Evolutionary conservation across 2,888 invertebrate genomes (phyloP).

Genomic region (Melanostoma mellinum): DNA sequence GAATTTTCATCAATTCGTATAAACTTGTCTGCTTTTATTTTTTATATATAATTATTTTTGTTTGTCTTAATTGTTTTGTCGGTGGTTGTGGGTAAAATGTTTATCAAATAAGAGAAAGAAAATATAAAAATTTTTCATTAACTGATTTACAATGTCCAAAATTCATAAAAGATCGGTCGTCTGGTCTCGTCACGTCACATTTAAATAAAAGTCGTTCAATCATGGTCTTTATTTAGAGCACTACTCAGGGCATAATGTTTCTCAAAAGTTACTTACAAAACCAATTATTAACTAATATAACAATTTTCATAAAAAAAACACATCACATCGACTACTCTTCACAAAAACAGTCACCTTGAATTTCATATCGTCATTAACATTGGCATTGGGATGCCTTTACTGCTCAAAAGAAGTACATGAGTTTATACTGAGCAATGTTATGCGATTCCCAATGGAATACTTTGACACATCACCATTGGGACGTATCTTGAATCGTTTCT

Average conservation of each 20-base stretch:
- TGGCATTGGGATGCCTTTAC: conserved; percentile 81
- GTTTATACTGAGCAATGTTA: conserved; percentile 84
- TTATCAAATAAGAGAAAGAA: no score
- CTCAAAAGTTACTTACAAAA: background rate
- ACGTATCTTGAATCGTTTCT: conserved; percentile 87
- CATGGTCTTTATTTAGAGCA: no score
- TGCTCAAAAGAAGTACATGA: conserved; percentile 86
- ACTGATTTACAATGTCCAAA: no score
- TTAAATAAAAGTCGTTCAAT: no score
- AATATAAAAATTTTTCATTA: no score
- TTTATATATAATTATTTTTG: no score
- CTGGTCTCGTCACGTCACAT: no score
- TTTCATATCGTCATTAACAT: conserved; percentile 75
- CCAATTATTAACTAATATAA: background rate
- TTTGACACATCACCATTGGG: conserved; percentile 91
- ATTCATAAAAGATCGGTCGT: no score
- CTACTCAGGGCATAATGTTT: no score
- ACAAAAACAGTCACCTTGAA: conserved; percentile 39
- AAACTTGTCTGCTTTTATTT: conserved; percentile 24
- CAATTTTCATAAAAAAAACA: conserved; percentile 11
- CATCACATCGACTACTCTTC: conserved; percentile 14
- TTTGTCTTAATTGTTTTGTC: no score
- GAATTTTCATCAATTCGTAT: conserved; percentile 21
- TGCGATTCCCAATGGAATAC: conserved; percentile 87
- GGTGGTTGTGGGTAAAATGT: no score